Evolutionary conservation across 2,113 vertebrate genomes (phyloP), one percentile per base, ranked within the genome.

Genomic region (Caracal caracal): DNA sequence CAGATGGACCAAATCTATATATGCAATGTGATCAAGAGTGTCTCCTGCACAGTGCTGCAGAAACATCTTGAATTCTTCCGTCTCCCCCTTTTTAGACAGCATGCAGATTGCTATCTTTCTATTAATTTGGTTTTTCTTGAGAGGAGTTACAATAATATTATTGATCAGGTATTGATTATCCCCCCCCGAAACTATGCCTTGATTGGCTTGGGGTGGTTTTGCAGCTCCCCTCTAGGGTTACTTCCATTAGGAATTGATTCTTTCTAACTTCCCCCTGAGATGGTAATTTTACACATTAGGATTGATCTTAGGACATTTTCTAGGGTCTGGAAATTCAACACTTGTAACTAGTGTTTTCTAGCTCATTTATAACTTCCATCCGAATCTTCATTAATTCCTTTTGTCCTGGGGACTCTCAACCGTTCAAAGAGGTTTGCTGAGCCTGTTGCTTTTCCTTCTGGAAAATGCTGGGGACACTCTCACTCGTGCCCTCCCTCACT

Each of bases 291-390:
- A 78, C n/a, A 59, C 4, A 11, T 30, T 88, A 80, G 35, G 40
- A 68, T 40, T 82, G 30, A 49, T 88, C 70, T 97, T 87, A 80
- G 85, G 40, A 40, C 35, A 28, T 85, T 81, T 92, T 63, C 33
- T 82, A 75, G 53, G 35, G 3, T 15, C 3, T 79, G 33, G 20
- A 85, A 65, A 76, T 88, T n/a, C 30, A 80, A 76, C 35, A 10
- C 47, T 49, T 28, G 13, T 12, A 53, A 53, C 59, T 26, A 37
- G 22, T 93, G 26, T 79, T 88, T 88, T 63, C 63, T 47, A 84
- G 33, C 7, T 78, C 28, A 53, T 90, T 90, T 70, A 47, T 53
- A 91, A 63, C 47, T 92, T 65, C 40, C 28, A 20, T 30, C 68
- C 83, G 5, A 87, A 59, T 47, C 33, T 95, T 94, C n/a, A 37